Base-by-base conservation (phyloP, 2,888 invertebrate genomes). In the Microplitis manilae region DNA sequence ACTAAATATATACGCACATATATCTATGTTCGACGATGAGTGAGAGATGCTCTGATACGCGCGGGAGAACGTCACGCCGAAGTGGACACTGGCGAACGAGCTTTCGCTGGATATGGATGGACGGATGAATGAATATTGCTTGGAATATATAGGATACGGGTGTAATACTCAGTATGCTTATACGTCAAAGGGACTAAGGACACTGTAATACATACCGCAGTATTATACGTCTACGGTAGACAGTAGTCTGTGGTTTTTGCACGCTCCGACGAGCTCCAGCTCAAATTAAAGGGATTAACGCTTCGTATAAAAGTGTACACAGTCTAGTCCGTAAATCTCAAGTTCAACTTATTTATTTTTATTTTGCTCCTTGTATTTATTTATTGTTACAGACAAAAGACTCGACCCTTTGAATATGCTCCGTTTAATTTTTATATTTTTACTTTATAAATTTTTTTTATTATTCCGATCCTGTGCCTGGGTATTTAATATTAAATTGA, bases 211-310 rank as follows among this genome's bases (percentile, higher is more conserved):
- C n/a, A 70, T 39, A 39, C 40, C 17, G 7, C 15, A 5, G 15
- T 71, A 80, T 82, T 79, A 79, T 79, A 76, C 75, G 73, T 68
- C 73, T 30, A 30, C 50, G 8, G 50, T 13, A 50, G 50, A 50
- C 50, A 50, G 9, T 13, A 50, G 50, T 50, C 50, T 50, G 50
- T 50, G 69, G 68, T 38, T 59, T 61, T 77, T 79, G 69, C 77
- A 82, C 79, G 83, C 82, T 73, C 76, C 81, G 81, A 78, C 74
- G 81, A 72, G 30, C 30, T 65, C 50, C 74, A 13, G 50, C 81
- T 78, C 78, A 70, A 67, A 77, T 78, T 83, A 84, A 85, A 86
- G 84, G 85, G 85, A 87, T 87, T 86, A 86, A 84, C 84, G 83
- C 84, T 83, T 84, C 74, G 80, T 77, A 77, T 80, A 69, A 76